Evolutionary conservation across 2,888 invertebrate species (phyloP).

Genomic region (Heliconius aoede): DNA sequence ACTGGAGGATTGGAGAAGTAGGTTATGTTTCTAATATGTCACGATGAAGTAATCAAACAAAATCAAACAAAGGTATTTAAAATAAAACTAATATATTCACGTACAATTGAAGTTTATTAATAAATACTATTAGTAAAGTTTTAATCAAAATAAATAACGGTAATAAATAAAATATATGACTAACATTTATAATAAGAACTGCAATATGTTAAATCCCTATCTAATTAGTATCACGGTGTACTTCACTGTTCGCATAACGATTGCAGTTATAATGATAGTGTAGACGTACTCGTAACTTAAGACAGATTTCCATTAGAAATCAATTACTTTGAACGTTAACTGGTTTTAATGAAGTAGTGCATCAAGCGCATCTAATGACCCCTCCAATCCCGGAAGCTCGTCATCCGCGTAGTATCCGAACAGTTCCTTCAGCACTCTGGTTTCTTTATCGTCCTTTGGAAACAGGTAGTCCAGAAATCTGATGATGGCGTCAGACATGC

Average conservation of each 20-base stretch:
- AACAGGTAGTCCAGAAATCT: slow-evolving; percentile 66
- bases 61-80: neutral
- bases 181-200: neutral
- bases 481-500: slow-evolving; percentile 65
- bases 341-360: slow-evolving; percentile 50
- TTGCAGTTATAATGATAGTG: slow-evolving; percentile 25
- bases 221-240: slow-evolving; percentile 22
- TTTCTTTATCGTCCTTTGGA: slow-evolving; percentile 71
- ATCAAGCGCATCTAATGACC: slow-evolving; percentile 52
- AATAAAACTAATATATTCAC: neutral
- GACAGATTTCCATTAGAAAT: slow-evolving; percentile 45
- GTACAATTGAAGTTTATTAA: neutral
- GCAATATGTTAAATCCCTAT: neutral
- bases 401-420: slow-evolving; percentile 65
- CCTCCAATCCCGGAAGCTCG: slow-evolving; percentile 50
- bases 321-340: slow-evolving; percentile 18
- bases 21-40: too few species aligned
- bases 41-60: too few species aligned
- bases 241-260: slow-evolving; percentile 21
- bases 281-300: slow-evolving; percentile 15
- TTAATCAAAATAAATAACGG: neutral
- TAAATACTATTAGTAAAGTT: neutral
- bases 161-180: slow-evolving; percentile 49
- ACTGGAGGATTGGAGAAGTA: too few species aligned
- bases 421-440: slow-evolving; percentile 66